Conservation (phyloP, 2,888 invertebrate genomes). For the Cryptus viduatorius region DNA sequence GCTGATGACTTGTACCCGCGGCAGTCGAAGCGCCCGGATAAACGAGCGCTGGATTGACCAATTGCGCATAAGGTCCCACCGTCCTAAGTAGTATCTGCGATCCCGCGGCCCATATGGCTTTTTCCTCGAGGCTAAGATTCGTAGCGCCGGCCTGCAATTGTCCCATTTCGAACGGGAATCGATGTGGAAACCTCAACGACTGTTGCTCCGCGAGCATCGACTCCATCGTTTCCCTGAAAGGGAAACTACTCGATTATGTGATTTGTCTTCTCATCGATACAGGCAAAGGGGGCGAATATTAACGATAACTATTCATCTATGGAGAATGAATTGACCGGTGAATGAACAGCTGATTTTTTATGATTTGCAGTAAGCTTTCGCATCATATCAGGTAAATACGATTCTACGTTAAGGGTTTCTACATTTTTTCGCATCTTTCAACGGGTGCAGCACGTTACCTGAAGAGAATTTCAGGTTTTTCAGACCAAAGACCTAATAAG, state of each 20-base stretch:
- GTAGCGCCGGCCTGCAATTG: conserved; percentile 86
- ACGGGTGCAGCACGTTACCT: no score
- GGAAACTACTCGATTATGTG: conserved; percentile 83
- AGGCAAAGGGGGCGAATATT: background rate
- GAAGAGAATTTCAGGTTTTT: no score
- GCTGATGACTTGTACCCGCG: conserved; percentile 78
- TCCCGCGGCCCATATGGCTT: conserved; percentile 91
- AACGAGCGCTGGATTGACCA: conserved; percentile 85
- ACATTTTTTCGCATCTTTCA: no score
- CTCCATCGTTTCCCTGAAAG: conserved; percentile 95
- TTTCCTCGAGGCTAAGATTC: conserved; percentile 91
- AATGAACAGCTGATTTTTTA: no score
- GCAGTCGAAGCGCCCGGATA: conserved; percentile 84
- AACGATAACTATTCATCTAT: background rate
- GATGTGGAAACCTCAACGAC: conserved; percentile 91
- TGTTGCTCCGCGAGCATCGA: conserved; percentile 95
- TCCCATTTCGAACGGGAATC: conserved; percentile 91
- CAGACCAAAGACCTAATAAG: no score
- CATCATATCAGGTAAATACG: no score
- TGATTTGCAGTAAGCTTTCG: no score
- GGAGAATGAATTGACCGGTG: background rate
- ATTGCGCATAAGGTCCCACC: conserved; percentile 86
- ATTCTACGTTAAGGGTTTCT: no score
- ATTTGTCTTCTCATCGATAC: conserved; percentile 66
- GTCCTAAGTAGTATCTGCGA: conserved; percentile 90